Percentiles rank a stretch among this genome's conserved stretches.
phyloP scores from a whole-genome alignment of 2,888 invertebrate genomes.

The Drosophila meridionalis region DNA sequence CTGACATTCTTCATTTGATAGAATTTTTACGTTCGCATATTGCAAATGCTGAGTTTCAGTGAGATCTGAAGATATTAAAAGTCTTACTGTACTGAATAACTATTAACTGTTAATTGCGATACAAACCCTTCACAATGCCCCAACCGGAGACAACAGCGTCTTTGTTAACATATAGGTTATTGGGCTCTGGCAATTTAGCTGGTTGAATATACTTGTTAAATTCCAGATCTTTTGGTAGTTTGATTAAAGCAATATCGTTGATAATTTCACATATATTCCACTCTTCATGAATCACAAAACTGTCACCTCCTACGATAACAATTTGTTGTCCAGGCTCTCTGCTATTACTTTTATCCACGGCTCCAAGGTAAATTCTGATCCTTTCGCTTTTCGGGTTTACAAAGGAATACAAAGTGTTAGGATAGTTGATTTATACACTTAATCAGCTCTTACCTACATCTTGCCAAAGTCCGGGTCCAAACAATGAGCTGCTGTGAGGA shows the following conservation, averaged over 20 bases:
- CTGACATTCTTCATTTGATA: not conserved
- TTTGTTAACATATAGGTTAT: not conserved
- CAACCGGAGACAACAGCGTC: not conserved
- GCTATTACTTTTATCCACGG: not conserved
- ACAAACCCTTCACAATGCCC: not conserved
- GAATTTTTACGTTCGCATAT: not conserved
- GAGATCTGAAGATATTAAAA: not conserved
- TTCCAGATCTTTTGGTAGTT: not conserved
- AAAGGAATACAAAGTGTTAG: not conserved
- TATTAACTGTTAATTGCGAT: not conserved
- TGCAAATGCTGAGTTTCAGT: not conserved
- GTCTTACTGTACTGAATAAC: not conserved
- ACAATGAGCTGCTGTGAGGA: not conserved
- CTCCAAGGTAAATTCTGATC: not conserved
- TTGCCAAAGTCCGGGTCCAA: not conserved
- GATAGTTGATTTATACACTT: not conserved
- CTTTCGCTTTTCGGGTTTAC: not conserved
- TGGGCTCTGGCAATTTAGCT: not conserved
- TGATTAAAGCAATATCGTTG: slow-evolving; percentile 1
- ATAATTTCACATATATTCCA: not conserved
- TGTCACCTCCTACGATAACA: not conserved
- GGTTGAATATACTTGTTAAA: not conserved
- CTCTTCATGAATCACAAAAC: not conserved
- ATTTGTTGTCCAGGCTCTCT: not conserved
- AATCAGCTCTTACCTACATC: not conserved